These are phyloP conservation scores for Cybosia mesomella DNA, from an alignment of 2,888 invertebrate species.

Conservation along the genomic window DNA sequence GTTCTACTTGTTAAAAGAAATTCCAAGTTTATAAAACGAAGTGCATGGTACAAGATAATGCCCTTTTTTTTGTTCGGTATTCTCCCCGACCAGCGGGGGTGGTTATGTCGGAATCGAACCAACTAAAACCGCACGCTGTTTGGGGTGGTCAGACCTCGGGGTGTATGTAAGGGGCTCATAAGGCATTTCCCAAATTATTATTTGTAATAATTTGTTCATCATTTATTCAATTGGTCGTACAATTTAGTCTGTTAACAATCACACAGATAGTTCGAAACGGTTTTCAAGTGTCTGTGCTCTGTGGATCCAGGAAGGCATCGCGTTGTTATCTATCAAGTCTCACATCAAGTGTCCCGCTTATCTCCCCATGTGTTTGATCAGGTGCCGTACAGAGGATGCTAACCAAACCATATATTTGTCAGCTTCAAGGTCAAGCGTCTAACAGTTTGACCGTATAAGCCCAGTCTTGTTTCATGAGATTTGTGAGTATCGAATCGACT, in stretches of 20 bases:
- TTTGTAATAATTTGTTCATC: not conserved
- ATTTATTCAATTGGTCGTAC: constrained; percentile 14
- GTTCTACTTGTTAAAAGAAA: too few species aligned
- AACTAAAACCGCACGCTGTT: too few species aligned
- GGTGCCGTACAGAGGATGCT: constrained; percentile 74
- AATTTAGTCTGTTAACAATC: constrained; percentile 44
- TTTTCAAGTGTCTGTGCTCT: constrained; percentile 63
- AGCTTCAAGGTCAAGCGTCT: constrained; percentile 71
- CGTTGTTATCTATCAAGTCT: constrained; percentile 76
- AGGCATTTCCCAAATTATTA: not conserved
- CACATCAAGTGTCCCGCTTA: constrained; percentile 84
- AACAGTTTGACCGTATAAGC: constrained; percentile 75
- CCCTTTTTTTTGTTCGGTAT: too few species aligned
- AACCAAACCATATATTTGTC: constrained; percentile 69
- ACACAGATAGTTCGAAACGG: constrained; percentile 49
- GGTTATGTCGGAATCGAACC: too few species aligned
- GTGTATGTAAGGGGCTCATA: too few species aligned
- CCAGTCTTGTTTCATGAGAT: constrained; percentile 61
- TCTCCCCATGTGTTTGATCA: constrained; percentile 84
- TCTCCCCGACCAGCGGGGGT: too few species aligned
- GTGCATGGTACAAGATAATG: too few species aligned
- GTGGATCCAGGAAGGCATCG: constrained; percentile 70
- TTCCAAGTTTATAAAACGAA: too few species aligned
- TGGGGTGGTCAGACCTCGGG: too few species aligned
- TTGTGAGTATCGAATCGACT: constrained; percentile 52